phyloP scores from a whole-genome alignment of 2,888 invertebrate genomes.

The Itoplectis maculator region DNA sequence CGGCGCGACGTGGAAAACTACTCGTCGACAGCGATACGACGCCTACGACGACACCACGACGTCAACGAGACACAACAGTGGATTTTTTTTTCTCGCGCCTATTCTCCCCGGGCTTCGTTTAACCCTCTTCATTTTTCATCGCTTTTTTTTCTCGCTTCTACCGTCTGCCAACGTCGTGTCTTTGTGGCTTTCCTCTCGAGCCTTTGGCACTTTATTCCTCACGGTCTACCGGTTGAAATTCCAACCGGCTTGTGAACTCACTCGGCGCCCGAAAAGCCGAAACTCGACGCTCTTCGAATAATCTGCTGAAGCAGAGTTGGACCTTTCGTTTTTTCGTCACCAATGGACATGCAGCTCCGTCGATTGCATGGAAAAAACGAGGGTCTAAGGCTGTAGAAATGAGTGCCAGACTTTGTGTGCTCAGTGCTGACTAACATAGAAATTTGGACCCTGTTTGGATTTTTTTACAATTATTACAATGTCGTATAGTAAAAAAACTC shows the following conservation, averaged over 20 bases:
- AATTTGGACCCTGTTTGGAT: too few relatives aligned
- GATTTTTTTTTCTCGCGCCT: background rate
- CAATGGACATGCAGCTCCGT: background rate
- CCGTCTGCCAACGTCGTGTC: conserved; percentile 9
- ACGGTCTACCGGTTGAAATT: conserved; percentile 34
- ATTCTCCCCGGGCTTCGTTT: conserved; percentile 1
- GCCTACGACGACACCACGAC: too few relatives aligned
- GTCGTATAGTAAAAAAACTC: too few relatives aligned
- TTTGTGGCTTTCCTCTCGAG: conserved; percentile 26
- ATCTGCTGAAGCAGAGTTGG: conserved; percentile 1
- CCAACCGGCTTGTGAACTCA: conserved; percentile 5
- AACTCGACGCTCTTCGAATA: conserved; percentile 26
- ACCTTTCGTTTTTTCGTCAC: conserved; percentile 6
- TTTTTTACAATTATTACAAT: too few relatives aligned
- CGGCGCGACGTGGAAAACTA: background rate
- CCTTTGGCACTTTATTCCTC: conserved; percentile 35
- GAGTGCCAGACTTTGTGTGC: too few relatives aligned
- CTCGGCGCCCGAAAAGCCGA: conserved; percentile 1
- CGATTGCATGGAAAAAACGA: too few relatives aligned
- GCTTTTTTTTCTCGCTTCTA: conserved; percentile 34
- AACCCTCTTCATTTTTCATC: conserved; percentile 49
- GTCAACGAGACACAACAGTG: background rate
- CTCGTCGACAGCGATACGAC: conserved; percentile 10
- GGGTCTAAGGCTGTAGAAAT: too few relatives aligned
- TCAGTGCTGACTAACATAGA: too few relatives aligned